These are phyloP conservation scores for Macrobrachium nipponense DNA, from an alignment of 1,140 invertebrate genomes.

Conservation along the genomic window DNA sequence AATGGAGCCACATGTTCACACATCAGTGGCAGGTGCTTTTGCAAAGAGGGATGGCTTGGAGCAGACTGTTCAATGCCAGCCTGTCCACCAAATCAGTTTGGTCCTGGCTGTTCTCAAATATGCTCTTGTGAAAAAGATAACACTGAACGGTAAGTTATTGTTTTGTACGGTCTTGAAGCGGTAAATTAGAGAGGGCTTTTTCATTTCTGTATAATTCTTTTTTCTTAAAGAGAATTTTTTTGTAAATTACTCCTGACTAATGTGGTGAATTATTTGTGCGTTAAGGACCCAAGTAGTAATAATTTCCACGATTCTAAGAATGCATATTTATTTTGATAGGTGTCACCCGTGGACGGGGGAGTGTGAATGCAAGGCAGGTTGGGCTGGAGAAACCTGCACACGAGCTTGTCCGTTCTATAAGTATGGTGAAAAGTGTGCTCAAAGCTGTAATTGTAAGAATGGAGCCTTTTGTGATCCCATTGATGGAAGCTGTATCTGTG, in stretches of 20 bases:
- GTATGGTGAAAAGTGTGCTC: slow-evolving; percentile 84
- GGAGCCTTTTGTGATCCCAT: slow-evolving; percentile 88
- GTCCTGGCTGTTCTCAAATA: slow-evolving; percentile 77
- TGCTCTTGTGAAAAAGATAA: slow-evolving; percentile 82
- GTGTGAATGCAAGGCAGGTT: slow-evolving; percentile 90
- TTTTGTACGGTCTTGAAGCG: too few species aligned
- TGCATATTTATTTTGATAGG: slow-evolving; percentile 67
- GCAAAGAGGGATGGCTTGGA: slow-evolving; percentile 82
- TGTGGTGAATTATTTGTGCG: not conserved
- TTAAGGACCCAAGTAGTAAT: not conserved
- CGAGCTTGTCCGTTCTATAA: slow-evolving; percentile 84
- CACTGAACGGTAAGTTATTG: slow-evolving; percentile 75
- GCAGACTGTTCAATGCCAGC: slow-evolving; percentile 76
- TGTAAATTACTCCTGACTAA: too few species aligned
- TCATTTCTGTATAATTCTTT: too few species aligned
- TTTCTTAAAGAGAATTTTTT: too few species aligned
- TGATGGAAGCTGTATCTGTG: slow-evolving; percentile 86
- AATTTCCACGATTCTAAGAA: too few species aligned
- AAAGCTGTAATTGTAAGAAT: slow-evolving; percentile 85
- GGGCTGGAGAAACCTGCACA: slow-evolving; percentile 83
- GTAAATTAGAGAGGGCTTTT: too few species aligned
- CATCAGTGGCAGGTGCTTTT: slow-evolving; percentile 79
- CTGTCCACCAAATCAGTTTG: slow-evolving; percentile 78
- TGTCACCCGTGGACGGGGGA: slow-evolving; percentile 90
- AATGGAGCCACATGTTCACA: slow-evolving; percentile 81